phyloP scores from a whole-genome alignment of 1,140 invertebrate genomes.

The Formica selysi region DNA sequence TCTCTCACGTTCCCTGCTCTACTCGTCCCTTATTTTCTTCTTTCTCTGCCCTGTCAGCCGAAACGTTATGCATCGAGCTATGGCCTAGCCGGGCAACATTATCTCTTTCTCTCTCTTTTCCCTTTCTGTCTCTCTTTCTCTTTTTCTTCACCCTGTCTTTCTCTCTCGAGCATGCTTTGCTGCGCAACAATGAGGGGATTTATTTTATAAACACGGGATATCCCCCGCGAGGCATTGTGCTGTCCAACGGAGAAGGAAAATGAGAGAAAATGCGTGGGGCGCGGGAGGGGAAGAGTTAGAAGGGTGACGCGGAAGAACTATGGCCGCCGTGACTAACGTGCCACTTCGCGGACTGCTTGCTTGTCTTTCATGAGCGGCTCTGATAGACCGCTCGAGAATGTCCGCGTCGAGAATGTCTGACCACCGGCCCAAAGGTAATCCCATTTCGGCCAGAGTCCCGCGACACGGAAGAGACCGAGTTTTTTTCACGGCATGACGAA shows the following conservation, averaged over 20 bases:
- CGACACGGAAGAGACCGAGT: slow-evolving; percentile 16
- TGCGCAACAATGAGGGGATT: slow-evolving; percentile 74
- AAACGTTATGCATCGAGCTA: slow-evolving; percentile 67
- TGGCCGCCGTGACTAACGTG: slow-evolving; percentile 76
- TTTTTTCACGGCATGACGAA: slow-evolving; percentile 54
- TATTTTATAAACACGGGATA: slow-evolving; percentile 77
- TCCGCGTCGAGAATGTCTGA: slow-evolving; percentile 77
- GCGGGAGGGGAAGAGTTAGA: slow-evolving; percentile 19
- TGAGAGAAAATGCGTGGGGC: slow-evolving; percentile 43
- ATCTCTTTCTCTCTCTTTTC: slow-evolving; percentile 1
- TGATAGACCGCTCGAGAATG: slow-evolving; percentile 64
- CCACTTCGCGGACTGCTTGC: slow-evolving; percentile 73
- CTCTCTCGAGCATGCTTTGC: slow-evolving; percentile 61
- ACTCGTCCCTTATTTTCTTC: slow-evolving; percentile 44
- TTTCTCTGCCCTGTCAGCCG: slow-evolving; percentile 54
- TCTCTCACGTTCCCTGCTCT: slow-evolving; percentile 21
- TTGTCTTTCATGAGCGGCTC: slow-evolving; percentile 76
- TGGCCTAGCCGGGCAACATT: slow-evolving; percentile 23
- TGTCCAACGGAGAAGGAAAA: slow-evolving; percentile 61
- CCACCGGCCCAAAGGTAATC: slow-evolving; percentile 75
- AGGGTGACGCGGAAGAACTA: slow-evolving; percentile 63
- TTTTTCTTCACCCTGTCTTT: slow-evolving; percentile 29
- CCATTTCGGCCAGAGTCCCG: slow-evolving; percentile 59
- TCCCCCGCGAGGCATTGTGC: slow-evolving; percentile 70
- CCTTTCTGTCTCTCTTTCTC: neutral